A percentile compares a stretch with the other conserved stretches of the same genome.
These are phyloP conservation scores for Gari tellinella DNA, from an alignment of 2,888 invertebrate species.

Conservation along the genomic window DNA sequence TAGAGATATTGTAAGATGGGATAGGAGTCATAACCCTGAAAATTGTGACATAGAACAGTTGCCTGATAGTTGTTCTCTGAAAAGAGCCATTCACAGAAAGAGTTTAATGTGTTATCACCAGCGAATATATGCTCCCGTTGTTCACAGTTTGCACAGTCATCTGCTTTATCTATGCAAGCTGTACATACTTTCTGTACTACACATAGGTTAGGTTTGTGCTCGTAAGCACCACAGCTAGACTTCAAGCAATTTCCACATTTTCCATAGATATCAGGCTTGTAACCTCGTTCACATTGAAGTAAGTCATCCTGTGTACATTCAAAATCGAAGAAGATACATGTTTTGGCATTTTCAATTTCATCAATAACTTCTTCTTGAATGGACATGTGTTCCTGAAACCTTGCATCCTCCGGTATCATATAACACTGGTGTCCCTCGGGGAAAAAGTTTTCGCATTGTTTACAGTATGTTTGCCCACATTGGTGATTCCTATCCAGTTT, in stretches of 20 bases:
- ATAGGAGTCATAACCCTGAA: no score
- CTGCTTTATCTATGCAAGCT: constrained; percentile 6
- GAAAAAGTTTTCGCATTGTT: constrained; percentile 13
- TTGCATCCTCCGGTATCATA: constrained; percentile 14
- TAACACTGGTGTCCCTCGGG: constrained; percentile 16
- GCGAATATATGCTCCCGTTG: constrained; percentile 14
- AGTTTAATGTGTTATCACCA: constrained; percentile 13
- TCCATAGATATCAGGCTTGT: neutral
- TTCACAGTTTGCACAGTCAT: constrained; percentile 22
- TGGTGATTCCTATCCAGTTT: constrained; percentile 13
- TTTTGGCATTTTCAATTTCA: neutral
- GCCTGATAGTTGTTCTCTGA: constrained; percentile 27
- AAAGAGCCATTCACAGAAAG: constrained; percentile 45
- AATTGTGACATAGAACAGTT: no score
- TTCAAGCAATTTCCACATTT: constrained; percentile 32
- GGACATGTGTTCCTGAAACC: neutral
- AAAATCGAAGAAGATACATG: no score
- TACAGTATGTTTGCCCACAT: constrained; percentile 21
- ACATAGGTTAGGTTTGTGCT: no score
- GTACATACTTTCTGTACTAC: no score
- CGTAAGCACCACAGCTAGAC: no score
- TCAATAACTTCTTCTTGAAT: constrained; percentile 6
- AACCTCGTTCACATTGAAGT: constrained; percentile 20
- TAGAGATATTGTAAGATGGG: constrained; percentile 34
- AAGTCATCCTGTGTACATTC: constrained; percentile 13